These are phyloP conservation scores for Tolypeutes matacus DNA, from an alignment of 2,797 vertebrate genomes.

Conservation along the genomic window DNA sequence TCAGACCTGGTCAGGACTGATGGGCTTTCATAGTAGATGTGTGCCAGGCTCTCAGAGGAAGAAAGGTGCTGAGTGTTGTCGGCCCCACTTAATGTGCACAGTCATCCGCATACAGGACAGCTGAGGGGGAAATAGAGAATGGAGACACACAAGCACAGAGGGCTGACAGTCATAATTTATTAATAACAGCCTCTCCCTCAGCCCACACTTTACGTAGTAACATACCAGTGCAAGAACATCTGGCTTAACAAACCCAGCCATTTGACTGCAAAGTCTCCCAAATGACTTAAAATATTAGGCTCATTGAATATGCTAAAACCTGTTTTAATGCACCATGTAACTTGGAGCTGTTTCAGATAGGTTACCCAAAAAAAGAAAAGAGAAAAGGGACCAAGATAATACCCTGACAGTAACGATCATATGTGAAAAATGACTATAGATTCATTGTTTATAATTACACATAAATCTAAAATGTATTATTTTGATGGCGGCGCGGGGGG, in stretches of 20 bases:
- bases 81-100: rapidly evolving
- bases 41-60: not conserved
- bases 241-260: conserved; percentile 12
- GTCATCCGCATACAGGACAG: too few species aligned
- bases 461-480: not conserved
- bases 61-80: not conserved
- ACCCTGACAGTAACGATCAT: not conserved
- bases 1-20: not conserved
- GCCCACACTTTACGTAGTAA: not conserved
- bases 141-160: not conserved
- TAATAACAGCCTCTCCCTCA: not conserved
- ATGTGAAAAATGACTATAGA: conserved; percentile 23
- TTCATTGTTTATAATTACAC: not conserved
- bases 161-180: not conserved
- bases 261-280: conserved; percentile 19
- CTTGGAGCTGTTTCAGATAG: not conserved
- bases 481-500: not conserved
- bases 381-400: not conserved
- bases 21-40: not conserved
- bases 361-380: not conserved
- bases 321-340: not conserved
- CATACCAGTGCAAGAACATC: not conserved
- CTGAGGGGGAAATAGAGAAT: not conserved
- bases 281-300: not conserved
- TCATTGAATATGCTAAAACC: not conserved